Evolutionary conservation across 2,113 vertebrate genomes (phyloP).

Genomic region (human): GRCh38 chr3:189223501-189224000

Average conservation of each 20-base stretch:
- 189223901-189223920: background rate
- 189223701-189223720: background rate
- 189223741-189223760: background rate
- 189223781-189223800: background rate
- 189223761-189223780: background rate
- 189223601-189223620: constrained; percentile 35
- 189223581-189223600: constrained; percentile 59
- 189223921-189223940: background rate
- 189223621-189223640: constrained; percentile 19
- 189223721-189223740: background rate
- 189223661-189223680: background rate
- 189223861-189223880: background rate
- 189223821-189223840: background rate
- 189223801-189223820: background rate
- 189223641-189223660: background rate
- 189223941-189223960: background rate
- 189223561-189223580: constrained; percentile 52
- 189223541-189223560: constrained; percentile 61
- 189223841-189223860: background rate
- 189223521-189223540: constrained; percentile 62
- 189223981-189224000: background rate
- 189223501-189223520: constrained; percentile 68
- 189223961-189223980: background rate
- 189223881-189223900: background rate
- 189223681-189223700: background rate